Evolutionary conservation across 2,797 vertebrate species (phyloP).

Genomic region (Eidolon dupreanum): DNA sequence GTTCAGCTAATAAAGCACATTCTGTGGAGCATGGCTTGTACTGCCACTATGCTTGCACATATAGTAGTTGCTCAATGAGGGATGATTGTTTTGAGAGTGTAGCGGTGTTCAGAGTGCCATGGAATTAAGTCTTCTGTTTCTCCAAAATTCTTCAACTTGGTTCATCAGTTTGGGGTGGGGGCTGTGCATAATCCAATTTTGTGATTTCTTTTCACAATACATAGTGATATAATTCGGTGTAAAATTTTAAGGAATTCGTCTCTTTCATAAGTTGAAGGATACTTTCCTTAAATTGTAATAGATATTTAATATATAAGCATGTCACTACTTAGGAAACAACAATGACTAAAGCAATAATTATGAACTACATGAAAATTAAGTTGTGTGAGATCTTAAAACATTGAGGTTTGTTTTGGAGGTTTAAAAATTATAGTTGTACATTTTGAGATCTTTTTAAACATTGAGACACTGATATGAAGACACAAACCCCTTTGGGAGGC

Average conservation of each 20-base stretch:
- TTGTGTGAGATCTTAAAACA: slow-evolving; percentile 47
- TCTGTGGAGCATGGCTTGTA: background rate
- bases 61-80: background rate
- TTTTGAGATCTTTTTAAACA: slow-evolving; percentile 55
- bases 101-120: background rate
- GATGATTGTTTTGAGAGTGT: background rate
- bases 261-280: slow-evolving; percentile 41
- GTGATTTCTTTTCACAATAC: slow-evolving; percentile 3
- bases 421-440: slow-evolving; percentile 19
- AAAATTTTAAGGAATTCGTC: slow-evolving; percentile 47
- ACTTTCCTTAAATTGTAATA: slow-evolving; percentile 17
- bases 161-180: background rate
- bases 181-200: background rate
- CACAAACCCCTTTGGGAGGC: background rate
- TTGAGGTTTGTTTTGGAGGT: background rate
- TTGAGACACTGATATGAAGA: slow-evolving; percentile 29
- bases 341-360: slow-evolving; percentile 17
- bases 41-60: background rate
- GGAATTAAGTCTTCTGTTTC: slow-evolving; percentile 26
- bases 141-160: slow-evolving; percentile 24
- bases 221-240: background rate
- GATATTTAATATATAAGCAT: slow-evolving; percentile 27
- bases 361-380: slow-evolving; percentile 43
- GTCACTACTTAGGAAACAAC: slow-evolving; percentile 1
- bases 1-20: background rate